A percentile compares a stretch with the other conserved stretches of the same genome.
These are phyloP conservation scores for Rattus rattus DNA, from an alignment of 2,113 vertebrate genomes.

Conservation along the genomic window DNA sequence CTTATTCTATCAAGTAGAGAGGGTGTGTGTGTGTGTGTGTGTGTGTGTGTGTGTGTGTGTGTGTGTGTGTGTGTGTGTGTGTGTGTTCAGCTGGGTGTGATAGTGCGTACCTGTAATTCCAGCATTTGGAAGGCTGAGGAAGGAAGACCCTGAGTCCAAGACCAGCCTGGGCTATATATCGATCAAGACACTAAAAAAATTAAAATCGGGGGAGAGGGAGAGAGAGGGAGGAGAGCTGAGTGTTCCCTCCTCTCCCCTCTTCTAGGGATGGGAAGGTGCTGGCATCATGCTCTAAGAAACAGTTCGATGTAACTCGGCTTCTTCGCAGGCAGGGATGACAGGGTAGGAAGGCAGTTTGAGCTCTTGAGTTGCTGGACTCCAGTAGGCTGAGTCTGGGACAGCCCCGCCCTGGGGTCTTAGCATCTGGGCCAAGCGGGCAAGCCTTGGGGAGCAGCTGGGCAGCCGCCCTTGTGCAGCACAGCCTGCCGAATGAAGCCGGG, in stretches of 20 bases:
- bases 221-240: too few species aligned
- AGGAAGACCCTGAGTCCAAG: not conserved
- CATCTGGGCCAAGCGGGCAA: rapidly evolving
- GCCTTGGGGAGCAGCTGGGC: not conserved
- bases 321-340: too few species aligned
- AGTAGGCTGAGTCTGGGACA: rapidly evolving
- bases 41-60: too few species aligned
- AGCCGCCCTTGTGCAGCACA: not conserved
- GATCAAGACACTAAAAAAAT: not conserved
- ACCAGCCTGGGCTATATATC: not conserved
- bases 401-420: not conserved
- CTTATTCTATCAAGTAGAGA: too few species aligned
- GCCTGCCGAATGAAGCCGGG: not conserved
- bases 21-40: too few species aligned
- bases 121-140: not conserved
- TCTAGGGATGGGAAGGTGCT: too few species aligned
- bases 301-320: not conserved
- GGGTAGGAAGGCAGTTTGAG: not conserved
- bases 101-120: not conserved
- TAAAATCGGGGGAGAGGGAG: not conserved
- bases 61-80: not conserved
- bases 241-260: too few species aligned
- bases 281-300: not conserved
- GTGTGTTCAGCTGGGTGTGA: not conserved
- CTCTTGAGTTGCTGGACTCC: too few species aligned